Evolutionary conservation across 2,797 vertebrate genomes (phyloP), one percentile per base, ranked within the genome.

Genomic region (Coccyzus lansbergi): DNA sequence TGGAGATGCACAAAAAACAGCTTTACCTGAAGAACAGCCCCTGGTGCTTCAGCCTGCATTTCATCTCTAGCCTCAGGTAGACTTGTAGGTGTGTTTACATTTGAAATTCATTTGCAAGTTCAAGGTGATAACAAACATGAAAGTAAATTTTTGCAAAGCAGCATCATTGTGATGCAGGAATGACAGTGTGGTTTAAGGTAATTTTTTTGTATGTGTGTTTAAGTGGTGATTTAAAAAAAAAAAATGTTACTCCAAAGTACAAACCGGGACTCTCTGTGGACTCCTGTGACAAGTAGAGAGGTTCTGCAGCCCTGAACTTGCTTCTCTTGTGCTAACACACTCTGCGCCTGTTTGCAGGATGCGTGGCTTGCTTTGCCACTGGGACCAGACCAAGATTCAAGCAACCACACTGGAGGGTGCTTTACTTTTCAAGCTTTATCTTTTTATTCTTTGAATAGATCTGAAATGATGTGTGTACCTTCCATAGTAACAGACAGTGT

Each of bases 251-350:
- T 65, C 20, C 52, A 22, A 25, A 75, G 33, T 62, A 52, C 33
- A 24, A 15, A 59, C 19, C 6, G 5, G 26, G 28, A 16, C 13
- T 44, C 55, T 25, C 36, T 44, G 0, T 34, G 13, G 6, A 4
- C 13, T 34, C 7, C 44, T n/a, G 16, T 42, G 33, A 31, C 42
- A 81, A 46, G 3, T 7, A 8, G 58, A 51, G 44, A 46, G 42
- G 34, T 87, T 79, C 65, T 80, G 69, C n/a, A 81, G n/a, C 49
- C 12, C 42, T 44, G 42, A 44, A 18, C 42, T 34, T 68, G 33
- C 42, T 78, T 77, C 25, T 17, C 9, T 25, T 31, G 22, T 62
- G 24, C 36, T 56, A 64, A 25, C 36, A 3, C 7, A 16, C 20
- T 55, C 34, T 0, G 0, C 10, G 9, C 88, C 55, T 48, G 6